These are phyloP conservation scores for Drosophila gunungcola DNA, from an alignment of 1,140 invertebrate species.

Conservation along the genomic window DNA sequence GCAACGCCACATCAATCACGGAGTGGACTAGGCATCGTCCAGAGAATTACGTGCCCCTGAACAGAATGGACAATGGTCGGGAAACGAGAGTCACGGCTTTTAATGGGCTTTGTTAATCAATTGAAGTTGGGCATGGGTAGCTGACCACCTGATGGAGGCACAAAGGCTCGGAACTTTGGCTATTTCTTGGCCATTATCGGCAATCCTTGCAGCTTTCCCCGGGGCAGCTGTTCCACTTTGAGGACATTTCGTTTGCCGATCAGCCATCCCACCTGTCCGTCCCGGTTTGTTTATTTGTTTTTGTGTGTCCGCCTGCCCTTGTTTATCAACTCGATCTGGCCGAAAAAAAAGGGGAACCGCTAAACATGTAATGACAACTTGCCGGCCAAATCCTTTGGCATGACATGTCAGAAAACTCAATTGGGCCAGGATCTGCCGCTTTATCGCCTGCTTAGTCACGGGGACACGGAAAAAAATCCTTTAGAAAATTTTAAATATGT, in stretches of 20 bases:
- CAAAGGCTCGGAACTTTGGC: conserved; percentile 18
- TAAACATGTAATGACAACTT: conserved; percentile 77
- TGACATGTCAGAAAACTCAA: conserved; percentile 64
- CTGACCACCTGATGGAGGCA: conserved; percentile 29
- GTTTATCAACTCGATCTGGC: conserved; percentile 49
- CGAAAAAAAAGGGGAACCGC: conserved; percentile 7
- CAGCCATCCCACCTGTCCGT: conserved; percentile 44
- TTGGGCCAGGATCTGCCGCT: conserved; percentile 61
- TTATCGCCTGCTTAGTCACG: conserved; percentile 63
- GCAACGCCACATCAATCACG: conserved; percentile 71
- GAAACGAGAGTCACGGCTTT: conserved; percentile 70
- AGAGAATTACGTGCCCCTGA: conserved; percentile 20
- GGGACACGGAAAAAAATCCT: conserved; percentile 5
- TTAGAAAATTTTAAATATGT: neutral
- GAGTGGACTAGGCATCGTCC: conserved; percentile 66
- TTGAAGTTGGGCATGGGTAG: conserved; percentile 30
- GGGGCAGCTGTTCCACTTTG: conserved; percentile 30
- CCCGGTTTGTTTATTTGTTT: conserved; percentile 45
- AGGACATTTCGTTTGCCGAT: conserved; percentile 27
- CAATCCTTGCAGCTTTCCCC: conserved; percentile 28
- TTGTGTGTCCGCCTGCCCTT: conserved; percentile 47
- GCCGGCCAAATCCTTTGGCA: conserved; percentile 64
- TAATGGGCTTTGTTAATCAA: conserved; percentile 77
- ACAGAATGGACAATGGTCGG: conserved; percentile 49
- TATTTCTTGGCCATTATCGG: conserved; percentile 3